These are phyloP conservation scores for Andrena hattorfiana DNA, from an alignment of 2,888 invertebrate genomes.

Conservation along the genomic window DNA sequence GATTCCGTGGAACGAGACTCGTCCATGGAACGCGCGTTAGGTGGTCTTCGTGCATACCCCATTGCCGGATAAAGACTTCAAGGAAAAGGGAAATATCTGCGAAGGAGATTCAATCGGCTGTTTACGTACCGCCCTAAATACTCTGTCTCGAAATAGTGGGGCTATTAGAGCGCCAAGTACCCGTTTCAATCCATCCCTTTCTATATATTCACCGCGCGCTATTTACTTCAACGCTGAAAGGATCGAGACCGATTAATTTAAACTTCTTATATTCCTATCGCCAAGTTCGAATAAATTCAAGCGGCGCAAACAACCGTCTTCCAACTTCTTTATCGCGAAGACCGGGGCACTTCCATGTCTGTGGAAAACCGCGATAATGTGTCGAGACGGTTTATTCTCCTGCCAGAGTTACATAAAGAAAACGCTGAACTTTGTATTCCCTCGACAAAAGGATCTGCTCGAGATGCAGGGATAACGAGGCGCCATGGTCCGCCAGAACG, in stretches of 20 bases:
- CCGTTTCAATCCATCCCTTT: background rate
- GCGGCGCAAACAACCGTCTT: background rate
- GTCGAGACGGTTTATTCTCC: constrained; percentile 7
- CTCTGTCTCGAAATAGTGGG: background rate
- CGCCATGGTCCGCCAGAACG: background rate
- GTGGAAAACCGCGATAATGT: constrained; percentile 6
- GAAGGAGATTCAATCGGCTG: background rate
- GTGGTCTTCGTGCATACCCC: background rate
- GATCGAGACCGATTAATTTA: background rate
- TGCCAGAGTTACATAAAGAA: background rate
- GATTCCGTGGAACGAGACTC: background rate
- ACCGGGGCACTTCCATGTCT: background rate
- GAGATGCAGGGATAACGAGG: constrained; percentile 29
- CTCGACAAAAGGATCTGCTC: constrained; percentile 34
- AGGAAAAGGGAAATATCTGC: background rate
- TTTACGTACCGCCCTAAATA: background rate
- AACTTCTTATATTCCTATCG: background rate
- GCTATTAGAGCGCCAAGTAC: background rate
- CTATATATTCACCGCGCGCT: background rate
- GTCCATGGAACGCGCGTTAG: background rate
- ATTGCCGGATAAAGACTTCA: background rate
- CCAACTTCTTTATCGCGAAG: constrained; percentile 3
- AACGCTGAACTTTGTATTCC: constrained; percentile 25
- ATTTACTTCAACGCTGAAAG: background rate
- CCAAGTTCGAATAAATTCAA: constrained; percentile 26